Conservation (phyloP, 1,140 invertebrate species). For the Cataglyphis hispanica region DNA sequence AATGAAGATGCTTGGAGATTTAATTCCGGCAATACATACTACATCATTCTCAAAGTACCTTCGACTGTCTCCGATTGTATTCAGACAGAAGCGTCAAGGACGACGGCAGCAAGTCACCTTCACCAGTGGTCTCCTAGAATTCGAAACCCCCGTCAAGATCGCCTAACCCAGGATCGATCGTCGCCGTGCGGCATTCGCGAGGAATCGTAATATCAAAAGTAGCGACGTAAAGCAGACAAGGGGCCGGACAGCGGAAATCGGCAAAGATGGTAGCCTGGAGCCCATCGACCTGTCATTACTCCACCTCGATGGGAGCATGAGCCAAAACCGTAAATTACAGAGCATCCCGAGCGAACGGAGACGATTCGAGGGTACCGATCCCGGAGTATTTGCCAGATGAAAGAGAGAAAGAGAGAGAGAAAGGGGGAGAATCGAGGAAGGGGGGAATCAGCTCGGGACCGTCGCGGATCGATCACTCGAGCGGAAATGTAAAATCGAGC, state of each 20-base stretch:
- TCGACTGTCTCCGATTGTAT: background rate
- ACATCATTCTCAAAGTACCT: background rate
- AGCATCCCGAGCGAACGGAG: conserved; percentile 42
- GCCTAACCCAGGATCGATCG: conserved; percentile 26
- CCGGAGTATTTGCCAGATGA: conserved; percentile 38
- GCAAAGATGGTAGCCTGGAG: conserved; percentile 70
- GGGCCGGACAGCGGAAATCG: conserved; percentile 65
- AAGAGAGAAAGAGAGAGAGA: too few relatives aligned
- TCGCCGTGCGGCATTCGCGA: conserved; percentile 19
- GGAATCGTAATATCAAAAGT: conserved; percentile 68
- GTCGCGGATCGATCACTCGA: conserved; percentile 60
- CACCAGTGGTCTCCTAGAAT: conserved; percentile 28
- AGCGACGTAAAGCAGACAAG: conserved; percentile 68
- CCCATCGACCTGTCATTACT: conserved; percentile 76
- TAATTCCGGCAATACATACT: background rate
- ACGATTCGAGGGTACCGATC: conserved; percentile 41
- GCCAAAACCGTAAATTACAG: conserved; percentile 75
- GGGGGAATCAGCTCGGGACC: conserved; percentile 16
- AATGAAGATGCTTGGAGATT: background rate
- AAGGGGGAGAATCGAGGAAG: conserved; percentile 11
- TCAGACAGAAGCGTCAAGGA: conserved; percentile 1
- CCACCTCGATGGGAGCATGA: conserved; percentile 74
- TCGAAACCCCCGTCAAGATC: conserved; percentile 33
- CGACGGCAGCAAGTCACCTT: conserved; percentile 11
- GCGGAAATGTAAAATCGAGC: conserved; percentile 69